Percentiles rank a stretch among this genome's conserved stretches.
Conservation (phyloP, 2,797 vertebrate genomes). For the Intellagama lesueurii region DNA sequence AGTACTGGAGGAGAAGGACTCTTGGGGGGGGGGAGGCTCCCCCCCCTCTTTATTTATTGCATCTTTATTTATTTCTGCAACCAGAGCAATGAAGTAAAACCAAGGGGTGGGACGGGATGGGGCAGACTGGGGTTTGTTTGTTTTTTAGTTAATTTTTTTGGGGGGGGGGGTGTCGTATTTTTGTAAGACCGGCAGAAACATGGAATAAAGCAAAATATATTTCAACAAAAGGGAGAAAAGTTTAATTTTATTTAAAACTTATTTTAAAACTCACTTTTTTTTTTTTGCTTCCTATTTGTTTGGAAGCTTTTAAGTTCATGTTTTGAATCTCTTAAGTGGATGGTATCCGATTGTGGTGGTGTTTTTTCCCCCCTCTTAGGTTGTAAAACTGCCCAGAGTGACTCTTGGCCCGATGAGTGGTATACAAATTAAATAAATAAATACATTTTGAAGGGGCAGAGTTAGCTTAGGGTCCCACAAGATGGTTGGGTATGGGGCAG, state of each 20-base stretch:
- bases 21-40: too few species aligned
- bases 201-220: conserved; percentile 84
- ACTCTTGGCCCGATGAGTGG: too few species aligned
- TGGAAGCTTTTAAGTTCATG: not conserved
- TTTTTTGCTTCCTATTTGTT: not conserved
- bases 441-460: too few species aligned
- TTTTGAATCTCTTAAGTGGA: too few species aligned
- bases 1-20: conserved; percentile 67
- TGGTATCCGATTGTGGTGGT: too few species aligned
- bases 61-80: conserved; percentile 41
- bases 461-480: too few species aligned
- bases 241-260: too few species aligned
- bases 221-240: conserved; percentile 73
- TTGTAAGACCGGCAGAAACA: conserved; percentile 96
- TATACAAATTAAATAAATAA: too few species aligned
- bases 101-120: not conserved
- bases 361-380: too few species aligned
- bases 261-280: too few species aligned
- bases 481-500: too few species aligned
- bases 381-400: too few species aligned
- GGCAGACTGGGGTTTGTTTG: conserved; percentile 81
- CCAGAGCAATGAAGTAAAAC: not conserved
- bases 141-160: conserved; percentile 98
- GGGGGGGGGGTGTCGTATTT: conserved; percentile 88
- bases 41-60: conserved; percentile 6